A percentile compares a stretch with the other conserved stretches of the same genome.
These are phyloP conservation scores for Spea multiplicata DNA, from an alignment of 2,113 vertebrate genomes.

Conservation along the genomic window DNA sequence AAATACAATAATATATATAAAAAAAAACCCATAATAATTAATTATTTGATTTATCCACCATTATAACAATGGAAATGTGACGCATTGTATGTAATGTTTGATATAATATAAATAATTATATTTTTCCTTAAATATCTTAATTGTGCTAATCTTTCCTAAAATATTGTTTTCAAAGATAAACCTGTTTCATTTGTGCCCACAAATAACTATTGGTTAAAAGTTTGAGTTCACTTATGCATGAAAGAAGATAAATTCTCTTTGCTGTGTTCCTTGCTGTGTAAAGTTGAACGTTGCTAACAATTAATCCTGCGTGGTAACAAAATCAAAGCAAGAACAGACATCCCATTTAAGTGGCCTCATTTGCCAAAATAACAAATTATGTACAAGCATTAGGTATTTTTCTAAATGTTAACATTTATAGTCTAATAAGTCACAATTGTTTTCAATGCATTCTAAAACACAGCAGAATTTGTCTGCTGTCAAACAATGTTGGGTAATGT, in stretches of 20 bases:
- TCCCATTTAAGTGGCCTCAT: not conserved
- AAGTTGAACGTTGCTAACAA: not conserved
- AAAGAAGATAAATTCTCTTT: slow-evolving; percentile 37
- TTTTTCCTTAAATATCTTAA: too few species aligned
- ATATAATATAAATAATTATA: too few species aligned
- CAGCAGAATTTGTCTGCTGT: not conserved
- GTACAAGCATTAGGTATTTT: not conserved
- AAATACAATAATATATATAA: too few species aligned
- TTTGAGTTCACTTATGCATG: slow-evolving; percentile 3
- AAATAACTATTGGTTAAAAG: not conserved
- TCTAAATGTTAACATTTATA: not conserved
- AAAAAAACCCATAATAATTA: too few species aligned
- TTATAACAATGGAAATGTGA: too few species aligned
- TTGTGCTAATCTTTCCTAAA: too few species aligned
- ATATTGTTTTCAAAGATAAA: not conserved
- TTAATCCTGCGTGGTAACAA: not conserved
- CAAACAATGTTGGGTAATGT: not conserved
- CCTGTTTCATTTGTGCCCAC: slow-evolving; percentile 12
- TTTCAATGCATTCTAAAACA: not conserved
- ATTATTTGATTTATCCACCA: too few species aligned
- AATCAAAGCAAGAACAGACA: slow-evolving; percentile 18
- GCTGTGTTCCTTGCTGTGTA: slow-evolving; percentile 22
- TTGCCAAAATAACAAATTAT: not conserved
- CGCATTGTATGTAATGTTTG: too few species aligned
- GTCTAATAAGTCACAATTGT: not conserved